Base-by-base conservation (phyloP, 2,888 invertebrate species). In the Aplocera efformata region DNA sequence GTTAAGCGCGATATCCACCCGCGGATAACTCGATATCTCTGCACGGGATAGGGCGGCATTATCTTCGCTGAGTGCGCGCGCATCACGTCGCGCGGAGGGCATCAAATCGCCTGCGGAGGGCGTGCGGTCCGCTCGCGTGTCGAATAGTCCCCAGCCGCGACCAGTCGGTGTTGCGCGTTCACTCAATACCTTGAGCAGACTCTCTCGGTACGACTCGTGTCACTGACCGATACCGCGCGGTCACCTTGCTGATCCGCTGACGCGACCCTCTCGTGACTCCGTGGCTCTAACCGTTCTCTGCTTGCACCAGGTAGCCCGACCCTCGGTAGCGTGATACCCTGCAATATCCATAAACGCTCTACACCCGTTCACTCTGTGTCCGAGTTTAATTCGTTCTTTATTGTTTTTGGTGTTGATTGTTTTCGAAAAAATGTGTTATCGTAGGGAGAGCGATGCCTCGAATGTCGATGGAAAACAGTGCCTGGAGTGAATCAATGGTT, bases 61-160 rank as follows among this genome's bases (percentile, higher is more conserved):
- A 84, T 78, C 77, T 72, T 63, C 59, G 67, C 63, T 56, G 58
- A 60, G 56, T 84, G 88, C 86, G 88, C 88, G 88, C 86, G 84
- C 86, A 83, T 63, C 57, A 64, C 79, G 81, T 78, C 78, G 78
- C 67, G 82, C 78, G 79, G 83, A 82, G 84, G 80, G 82, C 76
- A 68, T 81, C 85, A 88, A 79, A 85, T 74, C 81, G 86, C 77
- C 76, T 77, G 76, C 80, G 81, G 82, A 81, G 80, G 81, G 86
- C 86, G 80, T 56, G 60, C 80, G 71, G 70, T 66, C 67, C 79
- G 83, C 83, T 79, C 86, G 86, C 69, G 77, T 79, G 63, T 55
- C 59, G 74, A 79, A 64, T 52, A 17, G 13, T 17, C 13, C 13
- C 2, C 13, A 17, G 13, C 56, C 67, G 62, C 58, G 58, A 65